phyloP scores from a whole-genome alignment of 2,888 invertebrate genomes.

The Drosophila bunnanda region DNA sequence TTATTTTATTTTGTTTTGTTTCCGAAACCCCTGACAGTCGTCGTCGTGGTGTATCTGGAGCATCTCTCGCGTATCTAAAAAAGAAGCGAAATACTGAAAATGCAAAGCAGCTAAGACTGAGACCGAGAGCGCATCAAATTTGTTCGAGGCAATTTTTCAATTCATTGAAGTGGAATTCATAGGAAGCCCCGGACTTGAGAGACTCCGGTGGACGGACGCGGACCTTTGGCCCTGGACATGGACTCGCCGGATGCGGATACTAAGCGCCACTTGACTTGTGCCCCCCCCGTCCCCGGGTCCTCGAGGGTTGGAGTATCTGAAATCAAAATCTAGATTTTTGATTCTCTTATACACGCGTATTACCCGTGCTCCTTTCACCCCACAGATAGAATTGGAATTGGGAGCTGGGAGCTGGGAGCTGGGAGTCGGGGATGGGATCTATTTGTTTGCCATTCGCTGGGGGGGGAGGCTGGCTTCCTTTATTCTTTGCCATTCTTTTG shows the following conservation, averaged over 20 bases:
- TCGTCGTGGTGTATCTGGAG: conserved; percentile 18
- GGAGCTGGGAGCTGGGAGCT: neutral
- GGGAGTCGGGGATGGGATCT: conserved; percentile 14
- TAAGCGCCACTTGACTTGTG: conserved; percentile 75
- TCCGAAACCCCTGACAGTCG: neutral
- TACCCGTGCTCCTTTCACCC: conserved; percentile 24
- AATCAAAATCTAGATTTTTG: conserved; percentile 77
- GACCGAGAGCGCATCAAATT: conserved; percentile 64
- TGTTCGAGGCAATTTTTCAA: conserved; percentile 78
- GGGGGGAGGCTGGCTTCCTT: conserved; percentile 64
- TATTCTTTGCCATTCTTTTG: conserved; percentile 60
- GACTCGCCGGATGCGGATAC: conserved; percentile 45
- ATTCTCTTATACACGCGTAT: conserved; percentile 75
- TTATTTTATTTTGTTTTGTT: neutral
- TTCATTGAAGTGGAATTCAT: conserved; percentile 80
- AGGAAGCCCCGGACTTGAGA: conserved; percentile 44
- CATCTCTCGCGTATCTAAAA: conserved; percentile 44
- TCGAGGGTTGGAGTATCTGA: conserved; percentile 61
- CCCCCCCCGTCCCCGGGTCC: conserved; percentile 11
- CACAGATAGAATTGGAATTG: conserved; percentile 24
- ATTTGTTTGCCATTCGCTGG: conserved; percentile 50
- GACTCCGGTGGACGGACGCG: conserved; percentile 2
- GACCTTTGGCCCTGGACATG: neutral
- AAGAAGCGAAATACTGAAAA: conserved; percentile 52
- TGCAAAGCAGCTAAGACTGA: conserved; percentile 61